These are phyloP conservation scores for Tetrao urogallus DNA, from an alignment of 2,113 vertebrate genomes.

Conservation along the genomic window DNA sequence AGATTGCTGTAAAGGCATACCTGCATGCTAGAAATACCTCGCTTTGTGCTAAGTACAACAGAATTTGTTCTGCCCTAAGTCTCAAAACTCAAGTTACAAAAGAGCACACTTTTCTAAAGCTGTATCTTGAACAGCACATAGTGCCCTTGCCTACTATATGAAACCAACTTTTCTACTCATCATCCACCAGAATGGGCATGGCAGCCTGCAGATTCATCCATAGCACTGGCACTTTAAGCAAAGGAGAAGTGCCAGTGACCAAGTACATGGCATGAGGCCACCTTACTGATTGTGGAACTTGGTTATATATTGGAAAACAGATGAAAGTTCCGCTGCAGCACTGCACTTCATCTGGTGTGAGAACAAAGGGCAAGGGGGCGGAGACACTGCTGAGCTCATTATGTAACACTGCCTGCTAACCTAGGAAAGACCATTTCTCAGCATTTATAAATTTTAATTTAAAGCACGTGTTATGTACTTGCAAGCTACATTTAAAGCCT, in stretches of 20 bases:
- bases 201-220: neutral
- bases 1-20: neutral
- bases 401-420: neutral
- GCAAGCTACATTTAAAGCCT: neutral
- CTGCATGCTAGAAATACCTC: neutral
- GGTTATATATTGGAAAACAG: neutral
- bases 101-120: neutral
- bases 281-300: neutral
- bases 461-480: accelerated
- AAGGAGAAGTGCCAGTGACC: neutral
- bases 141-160: neutral
- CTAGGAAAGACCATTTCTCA: neutral
- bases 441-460: neutral
- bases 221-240: neutral
- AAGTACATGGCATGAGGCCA: neutral
- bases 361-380: neutral
- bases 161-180: neutral
- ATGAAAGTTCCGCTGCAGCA: neutral
- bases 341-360: neutral
- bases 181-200: neutral
- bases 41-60: neutral
- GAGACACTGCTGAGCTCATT: neutral
- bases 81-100: neutral
- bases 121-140: neutral
- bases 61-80: neutral